Conservation (phyloP, 2,888 invertebrate genomes). For the Campoletis raptor region DNA sequence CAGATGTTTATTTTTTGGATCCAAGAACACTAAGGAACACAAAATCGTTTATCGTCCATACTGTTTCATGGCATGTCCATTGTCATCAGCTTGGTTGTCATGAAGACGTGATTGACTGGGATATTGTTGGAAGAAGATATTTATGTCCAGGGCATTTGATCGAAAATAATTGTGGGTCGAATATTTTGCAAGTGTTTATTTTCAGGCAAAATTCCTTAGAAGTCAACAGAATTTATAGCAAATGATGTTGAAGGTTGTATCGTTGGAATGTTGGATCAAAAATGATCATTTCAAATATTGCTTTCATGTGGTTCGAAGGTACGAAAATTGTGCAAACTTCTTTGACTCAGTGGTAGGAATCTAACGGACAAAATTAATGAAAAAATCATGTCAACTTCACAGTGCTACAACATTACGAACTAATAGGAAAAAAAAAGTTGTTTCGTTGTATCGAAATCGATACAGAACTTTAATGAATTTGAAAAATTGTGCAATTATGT, state of each 20-base stretch:
- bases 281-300: background rate
- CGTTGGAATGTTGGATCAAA: background rate
- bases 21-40: too few species aligned
- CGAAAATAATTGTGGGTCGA: background rate
- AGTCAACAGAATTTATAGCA: background rate
- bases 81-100: too few species aligned
- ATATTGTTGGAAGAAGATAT: background rate
- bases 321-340: background rate
- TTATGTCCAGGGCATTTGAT: background rate
- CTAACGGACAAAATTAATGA: background rate
- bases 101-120: background rate
- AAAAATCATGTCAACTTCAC: background rate
- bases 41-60: too few species aligned
- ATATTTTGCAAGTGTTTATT: background rate
- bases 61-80: too few species aligned
- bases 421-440: background rate
- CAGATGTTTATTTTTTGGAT: too few species aligned
- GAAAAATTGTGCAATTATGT: background rate
- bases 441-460: background rate
- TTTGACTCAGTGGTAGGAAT: background rate
- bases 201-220: background rate
- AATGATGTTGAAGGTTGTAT: background rate
- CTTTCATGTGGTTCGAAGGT: background rate
- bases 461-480: background rate
- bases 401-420: background rate